phyloP scores from a whole-genome alignment of 2,888 invertebrate genomes.

The Melanostoma scalare region DNA sequence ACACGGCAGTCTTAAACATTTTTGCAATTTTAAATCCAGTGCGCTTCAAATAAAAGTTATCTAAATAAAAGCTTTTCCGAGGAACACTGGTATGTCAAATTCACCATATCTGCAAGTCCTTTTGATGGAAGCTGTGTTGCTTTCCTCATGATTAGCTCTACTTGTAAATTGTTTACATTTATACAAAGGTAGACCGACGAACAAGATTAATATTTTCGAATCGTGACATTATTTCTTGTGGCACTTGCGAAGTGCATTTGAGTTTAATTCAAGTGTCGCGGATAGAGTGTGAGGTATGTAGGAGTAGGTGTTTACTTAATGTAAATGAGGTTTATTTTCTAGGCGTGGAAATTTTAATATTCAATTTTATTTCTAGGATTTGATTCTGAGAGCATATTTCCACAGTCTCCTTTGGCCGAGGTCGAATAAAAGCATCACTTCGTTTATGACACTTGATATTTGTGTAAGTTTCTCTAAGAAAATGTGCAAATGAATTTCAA shows the following conservation, averaged over 20 bases:
- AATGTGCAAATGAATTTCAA: too few relatives aligned
- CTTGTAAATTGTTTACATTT: slow-evolving; percentile 61
- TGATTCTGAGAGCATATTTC: slow-evolving; percentile 27
- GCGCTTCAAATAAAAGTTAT: slow-evolving; percentile 28
- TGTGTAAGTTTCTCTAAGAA: slow-evolving; percentile 8
- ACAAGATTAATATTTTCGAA: background rate
- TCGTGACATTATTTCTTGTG: background rate
- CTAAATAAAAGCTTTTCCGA: slow-evolving; percentile 63
- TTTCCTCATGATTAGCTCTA: slow-evolving; percentile 23
- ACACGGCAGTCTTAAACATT: slow-evolving; percentile 25
- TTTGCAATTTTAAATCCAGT: slow-evolving; percentile 17
- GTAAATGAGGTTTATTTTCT: background rate
- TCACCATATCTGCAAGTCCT: slow-evolving; percentile 56
- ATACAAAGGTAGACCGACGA: slow-evolving; percentile 21
- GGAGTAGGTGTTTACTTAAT: slow-evolving; percentile 35
- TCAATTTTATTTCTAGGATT: slow-evolving; percentile 39
- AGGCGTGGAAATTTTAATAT: slow-evolving; percentile 29
- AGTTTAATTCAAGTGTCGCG: slow-evolving; percentile 7
- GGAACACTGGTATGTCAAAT: slow-evolving; percentile 30
- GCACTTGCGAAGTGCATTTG: background rate
- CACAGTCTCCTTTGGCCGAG: background rate
- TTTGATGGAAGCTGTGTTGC: slow-evolving; percentile 31
- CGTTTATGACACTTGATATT: slow-evolving; percentile 6
- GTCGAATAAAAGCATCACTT: background rate
- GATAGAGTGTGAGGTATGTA: slow-evolving; percentile 25